Conservation (phyloP, 2,797 vertebrate genomes). For the Lacerta bilineata region DNA sequence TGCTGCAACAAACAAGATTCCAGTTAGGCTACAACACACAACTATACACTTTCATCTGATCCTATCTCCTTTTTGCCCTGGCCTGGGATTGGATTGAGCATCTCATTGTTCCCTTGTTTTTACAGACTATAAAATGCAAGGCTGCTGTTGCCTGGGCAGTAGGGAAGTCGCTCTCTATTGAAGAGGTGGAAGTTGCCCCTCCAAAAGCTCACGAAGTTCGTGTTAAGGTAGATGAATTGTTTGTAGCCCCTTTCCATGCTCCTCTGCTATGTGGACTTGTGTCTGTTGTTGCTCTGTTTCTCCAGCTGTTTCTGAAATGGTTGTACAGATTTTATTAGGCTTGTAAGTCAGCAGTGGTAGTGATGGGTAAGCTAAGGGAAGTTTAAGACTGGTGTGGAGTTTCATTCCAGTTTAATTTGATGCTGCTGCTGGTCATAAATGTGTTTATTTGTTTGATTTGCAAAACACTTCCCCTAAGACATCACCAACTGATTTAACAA, state of each 20-base stretch:
- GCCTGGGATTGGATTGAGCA: background rate
- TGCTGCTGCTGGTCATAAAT: no score
- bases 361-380: background rate
- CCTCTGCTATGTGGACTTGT: fast-evolving
- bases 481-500: no score
- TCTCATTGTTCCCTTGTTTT: background rate
- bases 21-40: background rate
- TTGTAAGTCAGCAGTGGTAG: background rate
- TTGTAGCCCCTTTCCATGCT: background rate
- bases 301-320: background rate
- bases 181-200: slow-evolving; percentile 73
- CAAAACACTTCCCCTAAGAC: no score
- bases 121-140: slow-evolving; percentile 71
- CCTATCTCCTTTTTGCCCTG: background rate
- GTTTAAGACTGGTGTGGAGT: background rate
- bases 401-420: background rate
- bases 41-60: background rate
- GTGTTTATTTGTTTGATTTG: no score
- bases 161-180: slow-evolving; percentile 55
- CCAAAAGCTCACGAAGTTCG: slow-evolving; percentile 71
- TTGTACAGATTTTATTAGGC: background rate
- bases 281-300: background rate
- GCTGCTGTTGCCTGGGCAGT: slow-evolving; percentile 69
- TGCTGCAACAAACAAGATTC: background rate
- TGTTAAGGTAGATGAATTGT: slow-evolving; percentile 53